Conservation (phyloP, 1,140 invertebrate genomes). For the Drosophila nigromelanica region DNA sequence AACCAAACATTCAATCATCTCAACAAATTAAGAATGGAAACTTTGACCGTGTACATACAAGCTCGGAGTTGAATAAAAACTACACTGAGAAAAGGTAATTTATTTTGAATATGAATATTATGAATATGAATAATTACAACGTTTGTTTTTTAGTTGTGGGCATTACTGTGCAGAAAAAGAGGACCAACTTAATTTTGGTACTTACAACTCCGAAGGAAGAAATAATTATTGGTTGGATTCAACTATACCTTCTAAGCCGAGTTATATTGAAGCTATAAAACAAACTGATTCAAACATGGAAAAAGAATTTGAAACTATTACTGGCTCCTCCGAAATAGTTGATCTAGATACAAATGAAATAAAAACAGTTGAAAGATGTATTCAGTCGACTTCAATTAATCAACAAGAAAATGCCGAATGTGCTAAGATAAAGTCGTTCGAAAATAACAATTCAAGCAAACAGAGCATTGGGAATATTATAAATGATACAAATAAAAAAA, state of each 20-base stretch:
- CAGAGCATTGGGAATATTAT: slow-evolving; percentile 46
- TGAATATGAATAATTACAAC: not conserved
- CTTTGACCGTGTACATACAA: slow-evolving; percentile 23
- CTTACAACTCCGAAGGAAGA: slow-evolving; percentile 50
- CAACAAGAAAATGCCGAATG: slow-evolving; percentile 40
- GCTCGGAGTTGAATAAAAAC: slow-evolving; percentile 32
- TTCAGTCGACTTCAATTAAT: slow-evolving; percentile 51
- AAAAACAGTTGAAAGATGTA: slow-evolving; percentile 85
- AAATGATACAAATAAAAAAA: slow-evolving; percentile 57
- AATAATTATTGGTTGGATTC: slow-evolving; percentile 73
- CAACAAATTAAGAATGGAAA: slow-evolving; percentile 20
- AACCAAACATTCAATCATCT: slow-evolving; percentile 5
- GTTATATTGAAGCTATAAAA: slow-evolving; percentile 66
- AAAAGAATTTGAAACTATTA: slow-evolving; percentile 66
- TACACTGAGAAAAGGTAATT: slow-evolving; percentile 30
- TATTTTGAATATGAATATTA: not conserved
- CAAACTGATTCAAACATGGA: slow-evolving; percentile 58
- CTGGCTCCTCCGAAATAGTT: slow-evolving; percentile 84
- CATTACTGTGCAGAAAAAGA: slow-evolving; percentile 55
- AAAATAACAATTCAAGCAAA: slow-evolving; percentile 32
- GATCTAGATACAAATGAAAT: slow-evolving; percentile 87
- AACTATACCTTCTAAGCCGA: slow-evolving; percentile 65
- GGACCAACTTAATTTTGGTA: slow-evolving; percentile 51
- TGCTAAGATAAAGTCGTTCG: slow-evolving; percentile 17
- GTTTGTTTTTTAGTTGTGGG: slow-evolving; percentile 1